phyloP scores from a whole-genome alignment of 2,888 invertebrate species.

The Cyaniris semiargus region DNA sequence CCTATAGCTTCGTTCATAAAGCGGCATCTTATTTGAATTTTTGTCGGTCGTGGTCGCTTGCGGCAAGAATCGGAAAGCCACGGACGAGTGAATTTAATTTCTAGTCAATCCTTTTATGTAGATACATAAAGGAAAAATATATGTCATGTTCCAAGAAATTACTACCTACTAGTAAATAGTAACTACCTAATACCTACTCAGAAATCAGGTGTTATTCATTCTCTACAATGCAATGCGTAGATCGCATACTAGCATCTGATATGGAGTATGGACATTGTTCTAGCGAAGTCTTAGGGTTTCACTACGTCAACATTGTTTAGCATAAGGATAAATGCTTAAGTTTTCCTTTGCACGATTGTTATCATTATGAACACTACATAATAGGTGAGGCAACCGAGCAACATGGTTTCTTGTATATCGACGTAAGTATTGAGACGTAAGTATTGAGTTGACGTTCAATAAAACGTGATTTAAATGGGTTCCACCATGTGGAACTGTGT shows the following conservation, averaged over 20 bases:
- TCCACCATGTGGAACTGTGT: background rate
- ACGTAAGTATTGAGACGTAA: constrained; percentile 1
- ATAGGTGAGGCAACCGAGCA: constrained; percentile 10
- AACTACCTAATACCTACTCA: background rate
- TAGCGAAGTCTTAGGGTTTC: constrained; percentile 12
- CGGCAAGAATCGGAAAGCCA: no score
- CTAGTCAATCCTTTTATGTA: no score
- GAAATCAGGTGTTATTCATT: background rate
- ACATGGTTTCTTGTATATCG: constrained; percentile 18
- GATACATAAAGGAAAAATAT: no score
- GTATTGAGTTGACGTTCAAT: constrained; percentile 3
- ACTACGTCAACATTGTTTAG: constrained; percentile 1
- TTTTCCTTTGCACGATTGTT: constrained; percentile 14
- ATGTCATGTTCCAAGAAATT: no score
- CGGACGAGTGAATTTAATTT: no score
- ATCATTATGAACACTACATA: constrained; percentile 1
- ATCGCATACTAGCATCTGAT: background rate
- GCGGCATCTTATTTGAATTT: no score
- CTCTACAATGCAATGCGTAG: background rate
- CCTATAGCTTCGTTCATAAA: no score
- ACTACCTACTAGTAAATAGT: no score
- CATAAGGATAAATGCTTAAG: constrained; percentile 15
- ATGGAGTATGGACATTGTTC: constrained; percentile 17
- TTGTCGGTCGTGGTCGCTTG: no score
- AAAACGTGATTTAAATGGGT: background rate